Base-by-base conservation (phyloP, 2,113 vertebrate species). In the Poeciliopsis prolifica region DNA sequence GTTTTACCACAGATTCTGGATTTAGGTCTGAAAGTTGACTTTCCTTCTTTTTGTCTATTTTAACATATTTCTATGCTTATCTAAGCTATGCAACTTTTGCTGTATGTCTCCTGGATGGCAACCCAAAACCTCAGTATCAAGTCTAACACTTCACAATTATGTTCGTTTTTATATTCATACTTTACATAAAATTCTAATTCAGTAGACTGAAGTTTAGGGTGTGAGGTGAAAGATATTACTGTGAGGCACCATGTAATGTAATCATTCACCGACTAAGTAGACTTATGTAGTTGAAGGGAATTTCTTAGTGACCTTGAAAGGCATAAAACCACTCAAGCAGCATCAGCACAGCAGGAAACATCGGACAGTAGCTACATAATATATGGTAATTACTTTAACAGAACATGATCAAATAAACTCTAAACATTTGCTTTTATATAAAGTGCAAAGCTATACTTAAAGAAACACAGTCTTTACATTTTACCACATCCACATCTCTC, bases 241-340 rank as follows among this genome's bases (percentile, higher is more conserved):
- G 51, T 17, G 17, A 58, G 19, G 51, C 22, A 24, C 2, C 28
- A 28, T 28, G 28, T 28, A 28, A 71, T 75, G 74, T 76, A 4
- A 81, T 89, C 44, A 74, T 58, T 40, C 30, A 31, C 42, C 62
- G 72, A 76, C 75, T 72, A 61, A 58, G 54, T 70, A 51, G 24
- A 80, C 65, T 71, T 42, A 77, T n/a, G 78, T 63, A 65, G n/a
- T 62, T 13, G 19, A 70, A 28, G 17, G 22, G 42, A 26, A 48
- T 61, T 75, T 70, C 71, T 37, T 13, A 4, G 26, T 26, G 48
- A 30, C 22, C 29, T 22, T 29, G 14, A 44, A 70, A 26, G 4
- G 15, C 37, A 12, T 35, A 42, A 79, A 82, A 77, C 1, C 35
- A 66, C 17, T 72, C 9, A 37, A 51, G 17, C 37, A 67, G 86